Evolutionary conservation across 2,888 invertebrate species (phyloP).

Genomic region (Nemurella pictetii): DNA sequence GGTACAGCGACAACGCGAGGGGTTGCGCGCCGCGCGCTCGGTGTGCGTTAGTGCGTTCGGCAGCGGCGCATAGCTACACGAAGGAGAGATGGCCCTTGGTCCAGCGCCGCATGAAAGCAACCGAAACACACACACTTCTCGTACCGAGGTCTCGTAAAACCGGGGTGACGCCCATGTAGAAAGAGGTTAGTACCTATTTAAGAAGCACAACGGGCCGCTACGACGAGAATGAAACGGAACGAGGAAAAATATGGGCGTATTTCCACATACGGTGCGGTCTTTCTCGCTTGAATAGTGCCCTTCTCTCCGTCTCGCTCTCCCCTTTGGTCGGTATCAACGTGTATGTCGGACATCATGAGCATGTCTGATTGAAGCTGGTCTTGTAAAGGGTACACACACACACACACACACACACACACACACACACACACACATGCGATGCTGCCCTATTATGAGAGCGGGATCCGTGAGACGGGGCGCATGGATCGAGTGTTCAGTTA

Average conservation of each 20-base stretch:
- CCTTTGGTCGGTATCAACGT: not conserved
- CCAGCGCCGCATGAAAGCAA: conserved; percentile 30
- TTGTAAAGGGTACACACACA: not conserved
- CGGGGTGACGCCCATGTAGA: conserved; percentile 34
- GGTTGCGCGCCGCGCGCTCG: not conserved
- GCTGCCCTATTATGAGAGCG: not conserved
- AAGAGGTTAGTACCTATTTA: conserved; percentile 33
- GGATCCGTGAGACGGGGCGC: not conserved
- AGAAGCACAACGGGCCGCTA: conserved; percentile 4
- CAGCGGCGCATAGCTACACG: not conserved
- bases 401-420: not conserved
- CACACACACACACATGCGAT: not conserved
- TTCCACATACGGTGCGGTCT: conserved; percentile 23
- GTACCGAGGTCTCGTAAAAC: conserved; percentile 20
- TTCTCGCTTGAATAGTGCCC: not conserved
- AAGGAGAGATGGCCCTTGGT: not conserved
- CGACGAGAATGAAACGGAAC: not conserved
- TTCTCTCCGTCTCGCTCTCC: not conserved
- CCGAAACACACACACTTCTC: conserved; percentile 24
- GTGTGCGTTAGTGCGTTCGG: not conserved
- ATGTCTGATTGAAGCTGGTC: not conserved
- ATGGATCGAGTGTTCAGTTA: conserved; percentile 20
- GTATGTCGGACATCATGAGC: not conserved
- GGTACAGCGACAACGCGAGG: not conserved
- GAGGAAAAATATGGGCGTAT: conserved; percentile 27